Conservation (phyloP, 2,888 invertebrate species). For the Heliconius erato region DNA sequence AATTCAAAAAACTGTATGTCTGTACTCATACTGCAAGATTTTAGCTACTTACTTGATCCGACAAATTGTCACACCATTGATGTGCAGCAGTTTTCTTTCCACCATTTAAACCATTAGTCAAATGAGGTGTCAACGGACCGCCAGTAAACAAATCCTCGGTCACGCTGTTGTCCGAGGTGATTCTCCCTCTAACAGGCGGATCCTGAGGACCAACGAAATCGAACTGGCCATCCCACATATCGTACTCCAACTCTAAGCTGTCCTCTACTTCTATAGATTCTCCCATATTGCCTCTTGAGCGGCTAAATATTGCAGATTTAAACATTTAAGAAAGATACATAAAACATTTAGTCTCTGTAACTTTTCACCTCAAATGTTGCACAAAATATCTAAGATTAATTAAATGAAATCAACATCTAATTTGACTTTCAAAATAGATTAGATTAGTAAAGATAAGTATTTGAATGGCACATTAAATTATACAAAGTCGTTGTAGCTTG, state of each 20-base stretch:
- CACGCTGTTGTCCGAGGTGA: slow-evolving; percentile 76
- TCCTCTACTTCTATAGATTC: slow-evolving; percentile 83
- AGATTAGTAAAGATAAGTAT: slow-evolving; percentile 73
- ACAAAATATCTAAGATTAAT: slow-evolving; percentile 63
- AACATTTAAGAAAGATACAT: slow-evolving; percentile 72
- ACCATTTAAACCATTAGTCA: slow-evolving; percentile 82
- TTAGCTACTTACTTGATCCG: slow-evolving; percentile 85
- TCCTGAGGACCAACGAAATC: slow-evolving; percentile 90
- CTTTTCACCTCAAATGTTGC: slow-evolving; percentile 74
- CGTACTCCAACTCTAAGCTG: slow-evolving; percentile 91
- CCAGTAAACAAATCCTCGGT: slow-evolving; percentile 83
- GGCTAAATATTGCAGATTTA: slow-evolving; percentile 80
- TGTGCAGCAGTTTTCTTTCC: slow-evolving; percentile 85
- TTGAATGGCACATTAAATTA: slow-evolving; percentile 73
- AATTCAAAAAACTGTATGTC: not conserved
- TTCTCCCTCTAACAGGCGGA: slow-evolving; percentile 71
- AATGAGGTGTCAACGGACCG: slow-evolving; percentile 77
- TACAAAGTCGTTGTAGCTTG: slow-evolving; percentile 46
- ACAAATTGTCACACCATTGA: slow-evolving; percentile 86
- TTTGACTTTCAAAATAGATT: slow-evolving; percentile 74
- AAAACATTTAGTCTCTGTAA: slow-evolving; percentile 67
- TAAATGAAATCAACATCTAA: slow-evolving; percentile 56
- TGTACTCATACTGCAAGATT: not conserved
- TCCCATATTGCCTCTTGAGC: slow-evolving; percentile 78
- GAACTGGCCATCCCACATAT: slow-evolving; percentile 96